Base-by-base conservation (phyloP, 2,797 vertebrate species). In the Betta splendens region DNA sequence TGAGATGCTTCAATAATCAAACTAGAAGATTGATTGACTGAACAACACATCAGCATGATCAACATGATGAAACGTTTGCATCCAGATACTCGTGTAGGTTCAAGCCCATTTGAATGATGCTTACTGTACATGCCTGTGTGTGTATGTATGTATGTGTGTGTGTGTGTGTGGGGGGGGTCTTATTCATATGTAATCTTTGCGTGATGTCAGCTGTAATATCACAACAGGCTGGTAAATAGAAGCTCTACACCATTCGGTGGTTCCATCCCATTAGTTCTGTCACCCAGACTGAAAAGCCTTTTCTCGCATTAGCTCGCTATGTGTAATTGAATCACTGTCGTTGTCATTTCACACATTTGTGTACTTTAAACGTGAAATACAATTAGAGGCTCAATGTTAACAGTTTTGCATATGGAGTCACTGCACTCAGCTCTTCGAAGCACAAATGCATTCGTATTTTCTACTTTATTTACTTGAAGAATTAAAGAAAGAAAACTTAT, bases 231-330 rank as follows among this genome's bases (percentile, higher is more conserved):
- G 36, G 42, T 21, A 64, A 65, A 36, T 29, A 55, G 51, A 72
- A 31, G 55, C 65, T 62, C 21, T 16, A 57, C 40, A 58, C 23
- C 35, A 58, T 64, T 58, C 45, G 29, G 56, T 51, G 33, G 71
- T 77, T 76, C 64, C 35, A 52, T 75, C 59, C 65, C 56, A 79
- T 81, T 81, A 71, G 51, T 47, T 72, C 52, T 40, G 36, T 54
- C 42, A 36, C 17, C 29, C 52, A 26, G 16, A 52, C 32, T 58
- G 42, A 36, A 68, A 59, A 66, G 32, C 8, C 28, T 9, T 51
- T 20, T 33, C 26, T 45, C 2, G 1, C 20, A 8, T 53, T 39
- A 59, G 16, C 31, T 21, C 12, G 11, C 45, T 20, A 43, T 47
- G 36, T 60, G 47, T 69, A 79, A 79, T 76, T 72, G 13, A 71